A percentile compares a stretch with the other conserved stretches of the same genome.
Evolutionary conservation across 1,140 invertebrate genomes (phyloP).

Genomic region (Diabrotica undecimpunctata): DNA sequence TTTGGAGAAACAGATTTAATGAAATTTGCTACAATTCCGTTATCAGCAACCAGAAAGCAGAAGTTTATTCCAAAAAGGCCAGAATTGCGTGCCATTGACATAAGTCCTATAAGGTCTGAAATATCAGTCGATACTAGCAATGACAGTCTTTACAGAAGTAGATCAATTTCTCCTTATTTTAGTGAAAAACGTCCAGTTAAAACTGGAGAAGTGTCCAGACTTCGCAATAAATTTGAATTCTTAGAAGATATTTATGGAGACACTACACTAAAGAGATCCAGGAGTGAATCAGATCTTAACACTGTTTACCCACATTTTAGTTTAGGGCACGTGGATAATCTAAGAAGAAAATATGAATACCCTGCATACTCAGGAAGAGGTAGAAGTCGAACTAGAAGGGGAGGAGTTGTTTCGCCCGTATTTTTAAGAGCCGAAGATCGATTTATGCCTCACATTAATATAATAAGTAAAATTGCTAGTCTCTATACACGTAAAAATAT

Average conservation of each 20-base stretch:
- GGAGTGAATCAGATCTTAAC: slow-evolving; percentile 73
- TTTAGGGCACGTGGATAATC: slow-evolving; percentile 53
- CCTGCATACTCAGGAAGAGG: slow-evolving; percentile 44
- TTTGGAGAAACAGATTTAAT: slow-evolving; percentile 64
- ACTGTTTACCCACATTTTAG: slow-evolving; percentile 51
- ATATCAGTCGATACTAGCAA: slow-evolving; percentile 52
- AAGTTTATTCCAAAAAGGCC: slow-evolving; percentile 33
- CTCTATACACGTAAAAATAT: slow-evolving; percentile 48
- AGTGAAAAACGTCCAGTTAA: slow-evolving; percentile 52
- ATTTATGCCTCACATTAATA: slow-evolving; percentile 82
- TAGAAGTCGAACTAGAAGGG: slow-evolving; percentile 52
- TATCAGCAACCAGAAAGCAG: slow-evolving; percentile 37
- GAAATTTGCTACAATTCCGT: slow-evolving; percentile 43
- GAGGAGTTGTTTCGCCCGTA: slow-evolving; percentile 54
- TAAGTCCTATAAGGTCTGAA: slow-evolving; percentile 33
- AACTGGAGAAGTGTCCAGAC: slow-evolving; percentile 69
- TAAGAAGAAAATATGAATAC: slow-evolving; percentile 60
- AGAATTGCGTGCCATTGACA: slow-evolving; percentile 35
- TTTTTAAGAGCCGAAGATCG: slow-evolving; percentile 65
- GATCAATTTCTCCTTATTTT: slow-evolving; percentile 65
- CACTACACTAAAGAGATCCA: slow-evolving; percentile 51
- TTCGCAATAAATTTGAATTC: slow-evolving; percentile 71
- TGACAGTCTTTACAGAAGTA: slow-evolving; percentile 61
- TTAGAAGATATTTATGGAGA: slow-evolving; percentile 42
- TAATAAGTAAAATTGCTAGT: slow-evolving; percentile 78